Evolutionary conservation across 2,797 vertebrate genomes (phyloP), one percentile per base, ranked within the genome.

Genomic region (Sebastes oblongus): DNA sequence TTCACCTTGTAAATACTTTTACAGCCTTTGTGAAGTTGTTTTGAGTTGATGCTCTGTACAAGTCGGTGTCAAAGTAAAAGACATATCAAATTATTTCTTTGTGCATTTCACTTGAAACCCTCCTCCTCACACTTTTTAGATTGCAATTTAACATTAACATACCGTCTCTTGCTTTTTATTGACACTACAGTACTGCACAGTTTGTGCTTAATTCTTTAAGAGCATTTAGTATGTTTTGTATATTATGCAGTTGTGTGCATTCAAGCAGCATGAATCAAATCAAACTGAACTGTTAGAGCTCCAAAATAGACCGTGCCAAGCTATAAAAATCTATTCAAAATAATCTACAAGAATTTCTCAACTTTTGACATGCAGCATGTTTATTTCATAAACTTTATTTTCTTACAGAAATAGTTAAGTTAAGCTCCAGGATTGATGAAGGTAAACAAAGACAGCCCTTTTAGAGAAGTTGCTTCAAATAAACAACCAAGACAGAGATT

Each of bases 1-100:
- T 95, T 90, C 96, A 95, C 88, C 52, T 82, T 99, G 97, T 98
- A 98, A 97, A 99, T 98, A 98, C 94, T 97, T 96, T 97, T 97
- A 95, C 94, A 86, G 88, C 93, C 96, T 97, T 97, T 97, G 97
- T 98, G 97, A 97, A 94, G 95, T 97, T 95, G 93, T 95, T 94
- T 95, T 96, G 81, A 93, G 93, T 96, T 97, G 93, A 94, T 96
- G 96, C 95, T 96, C 94, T 96, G 95, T 97, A 96, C 89, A 95
- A 95, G 94, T 94, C 93, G 80, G 95, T 96, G 95, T 96, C 95
- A 85, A 96, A 93, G 95, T 95, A 96, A 96, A 95, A 95, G 90
- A 92, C 85, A 88, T 91, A 86, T 89, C 75, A 89, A 88, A 83
- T 68, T 13, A 78, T 29, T 29, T 52, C 20, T 16, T 16, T 30